Conservation (phyloP, 2,113 vertebrate species). For the Cochlearius cochlearius region DNA sequence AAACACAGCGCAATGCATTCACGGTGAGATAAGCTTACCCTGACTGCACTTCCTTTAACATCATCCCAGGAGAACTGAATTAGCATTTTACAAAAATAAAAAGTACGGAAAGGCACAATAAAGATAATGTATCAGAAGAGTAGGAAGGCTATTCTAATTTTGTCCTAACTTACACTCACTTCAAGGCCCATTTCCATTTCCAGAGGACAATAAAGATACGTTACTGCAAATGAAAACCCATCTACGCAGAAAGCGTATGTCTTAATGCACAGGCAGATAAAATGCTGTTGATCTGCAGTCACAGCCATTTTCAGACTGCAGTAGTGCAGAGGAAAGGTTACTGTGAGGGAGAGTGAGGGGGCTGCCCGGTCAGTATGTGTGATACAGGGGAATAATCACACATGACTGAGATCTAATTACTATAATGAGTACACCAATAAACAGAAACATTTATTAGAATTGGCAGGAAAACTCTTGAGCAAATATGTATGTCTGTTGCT, state of each 20-base stretch:
- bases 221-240: conserved; percentile 37
- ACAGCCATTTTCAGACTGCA: background rate
- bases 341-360: background rate
- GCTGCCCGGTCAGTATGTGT: background rate
- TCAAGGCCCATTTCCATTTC: background rate
- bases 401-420: background rate
- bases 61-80: conserved; percentile 13
- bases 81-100: conserved; percentile 38
- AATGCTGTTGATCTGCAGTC: background rate
- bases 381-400: background rate
- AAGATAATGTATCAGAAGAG: background rate
- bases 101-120: background rate
- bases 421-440: background rate
- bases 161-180: background rate
- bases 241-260: background rate
- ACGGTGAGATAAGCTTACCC: background rate
- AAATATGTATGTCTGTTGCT: background rate
- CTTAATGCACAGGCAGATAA: background rate
- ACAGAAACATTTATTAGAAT: background rate
- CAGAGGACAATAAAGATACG: conserved; percentile 8
- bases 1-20: background rate
- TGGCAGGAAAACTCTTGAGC: background rate
- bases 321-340: background rate
- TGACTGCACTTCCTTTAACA: background rate
- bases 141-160: conserved; percentile 5